Conservation (phyloP, 2,797 vertebrate species). For the Characodon lateralis region DNA sequence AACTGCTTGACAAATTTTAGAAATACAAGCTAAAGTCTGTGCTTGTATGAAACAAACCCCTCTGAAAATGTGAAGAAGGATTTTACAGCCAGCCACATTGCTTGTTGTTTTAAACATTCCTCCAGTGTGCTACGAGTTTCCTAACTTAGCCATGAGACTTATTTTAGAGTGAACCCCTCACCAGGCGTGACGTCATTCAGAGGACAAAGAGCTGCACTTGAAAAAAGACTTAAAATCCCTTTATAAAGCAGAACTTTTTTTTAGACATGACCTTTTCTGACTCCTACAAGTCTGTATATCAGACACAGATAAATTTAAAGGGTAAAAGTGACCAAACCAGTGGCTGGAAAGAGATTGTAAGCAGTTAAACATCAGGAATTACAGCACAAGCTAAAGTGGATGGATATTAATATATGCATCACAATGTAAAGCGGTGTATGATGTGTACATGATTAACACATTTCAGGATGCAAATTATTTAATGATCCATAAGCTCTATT, state of each 20-base stretch:
- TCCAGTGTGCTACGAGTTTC: constrained; percentile 72
- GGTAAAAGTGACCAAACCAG: constrained; percentile 10
- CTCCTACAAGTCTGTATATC: constrained; percentile 38
- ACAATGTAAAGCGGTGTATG: not conserved
- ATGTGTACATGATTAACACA: not conserved
- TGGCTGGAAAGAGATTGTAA: constrained; percentile 14
- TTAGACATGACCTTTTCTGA: constrained; percentile 33
- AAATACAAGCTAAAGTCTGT: constrained; percentile 39
- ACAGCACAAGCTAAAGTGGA: constrained; percentile 7
- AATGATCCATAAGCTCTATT: constrained; percentile 5
- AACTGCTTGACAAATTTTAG: constrained; percentile 42
- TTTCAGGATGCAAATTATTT: constrained; percentile 4
- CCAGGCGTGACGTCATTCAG: constrained; percentile 75
- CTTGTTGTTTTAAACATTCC: constrained; percentile 81
- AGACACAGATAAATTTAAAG: constrained; percentile 32
- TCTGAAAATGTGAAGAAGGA: constrained; percentile 65
- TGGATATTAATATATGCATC: not conserved
- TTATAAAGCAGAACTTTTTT: constrained; percentile 40
- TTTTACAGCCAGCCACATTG: constrained; percentile 64
- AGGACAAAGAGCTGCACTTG: constrained; percentile 62
- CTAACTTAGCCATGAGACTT: constrained; percentile 79
- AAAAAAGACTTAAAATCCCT: constrained; percentile 63
- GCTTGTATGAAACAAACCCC: constrained; percentile 51
- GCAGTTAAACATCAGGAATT: not conserved
- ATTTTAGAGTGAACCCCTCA: constrained; percentile 77